phyloP scores from a whole-genome alignment of 1,140 invertebrate genomes.

The Polyergus mexicanus region DNA sequence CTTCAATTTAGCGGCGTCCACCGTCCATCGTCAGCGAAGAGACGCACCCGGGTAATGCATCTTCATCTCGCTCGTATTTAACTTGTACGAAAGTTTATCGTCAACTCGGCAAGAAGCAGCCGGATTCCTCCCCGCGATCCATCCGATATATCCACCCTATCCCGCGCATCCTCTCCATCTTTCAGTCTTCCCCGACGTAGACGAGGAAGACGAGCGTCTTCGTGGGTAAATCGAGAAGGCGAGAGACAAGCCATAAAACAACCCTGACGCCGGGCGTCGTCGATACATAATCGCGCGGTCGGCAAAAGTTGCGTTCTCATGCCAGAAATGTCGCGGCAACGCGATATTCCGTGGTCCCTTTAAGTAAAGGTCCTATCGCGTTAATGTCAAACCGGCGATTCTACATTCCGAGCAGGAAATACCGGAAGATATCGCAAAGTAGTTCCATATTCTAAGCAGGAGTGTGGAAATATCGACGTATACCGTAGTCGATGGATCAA shows the following conservation, averaged over 20 bases:
- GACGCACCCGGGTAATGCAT: constrained; percentile 65
- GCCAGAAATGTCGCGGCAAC: constrained; percentile 69
- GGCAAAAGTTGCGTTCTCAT: constrained; percentile 66
- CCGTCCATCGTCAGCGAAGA: constrained; percentile 49
- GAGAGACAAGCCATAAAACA: constrained; percentile 68
- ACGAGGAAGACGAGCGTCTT: constrained; percentile 50
- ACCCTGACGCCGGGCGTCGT: constrained; percentile 69
- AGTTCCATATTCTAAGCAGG: background rate
- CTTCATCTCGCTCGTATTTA: constrained; percentile 81
- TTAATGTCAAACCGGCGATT: constrained; percentile 26
- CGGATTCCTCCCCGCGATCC: constrained; percentile 23
- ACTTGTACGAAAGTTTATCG: constrained; percentile 84
- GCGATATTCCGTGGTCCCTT: constrained; percentile 27
- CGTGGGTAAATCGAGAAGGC: constrained; percentile 51
- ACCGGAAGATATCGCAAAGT: constrained; percentile 31
- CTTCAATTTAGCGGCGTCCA: constrained; percentile 64
- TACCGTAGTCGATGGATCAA: background rate
- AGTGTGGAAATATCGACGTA: constrained; percentile 15
- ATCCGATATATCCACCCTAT: constrained; percentile 13
- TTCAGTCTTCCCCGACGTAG: constrained; percentile 29
- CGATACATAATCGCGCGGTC: constrained; percentile 71
- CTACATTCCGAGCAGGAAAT: constrained; percentile 31
- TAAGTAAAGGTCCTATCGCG: constrained; percentile 31
- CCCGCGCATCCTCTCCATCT: constrained; percentile 19
- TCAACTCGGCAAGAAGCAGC: constrained; percentile 79